These are phyloP conservation scores for Epistrophella euchroma DNA, from an alignment of 2,888 invertebrate species.

Conservation along the genomic window DNA sequence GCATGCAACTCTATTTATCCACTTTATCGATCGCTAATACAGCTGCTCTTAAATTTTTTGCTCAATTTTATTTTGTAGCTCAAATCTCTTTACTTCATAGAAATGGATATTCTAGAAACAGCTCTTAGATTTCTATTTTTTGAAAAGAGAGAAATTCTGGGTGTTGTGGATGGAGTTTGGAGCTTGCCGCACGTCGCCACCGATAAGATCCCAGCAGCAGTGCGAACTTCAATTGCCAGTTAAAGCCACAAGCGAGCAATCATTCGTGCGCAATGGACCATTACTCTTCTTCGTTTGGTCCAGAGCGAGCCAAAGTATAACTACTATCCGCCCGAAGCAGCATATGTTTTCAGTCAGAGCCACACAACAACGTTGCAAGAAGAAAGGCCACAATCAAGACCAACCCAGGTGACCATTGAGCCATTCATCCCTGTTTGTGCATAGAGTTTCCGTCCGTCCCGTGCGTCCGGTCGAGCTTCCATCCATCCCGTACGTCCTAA, in stretches of 20 bases:
- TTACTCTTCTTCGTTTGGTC: conserved; percentile 72
- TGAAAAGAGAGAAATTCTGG: conserved; percentile 45
- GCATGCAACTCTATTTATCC: conserved; percentile 7
- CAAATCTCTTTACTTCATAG: conserved; percentile 55
- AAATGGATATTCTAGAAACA: background rate
- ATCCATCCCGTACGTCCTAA: conserved; percentile 5
- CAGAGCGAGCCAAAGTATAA: conserved; percentile 53
- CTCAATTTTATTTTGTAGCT: conserved; percentile 49
- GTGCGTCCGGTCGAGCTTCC: background rate
- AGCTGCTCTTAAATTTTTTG: conserved; percentile 41
- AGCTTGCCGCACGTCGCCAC: conserved; percentile 24
- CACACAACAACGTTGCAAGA: conserved; percentile 35
- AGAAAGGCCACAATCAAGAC: conserved; percentile 68
- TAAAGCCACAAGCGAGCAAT: conserved; percentile 72
- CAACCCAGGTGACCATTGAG: conserved; percentile 74
- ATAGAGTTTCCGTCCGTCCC: conserved; percentile 30
- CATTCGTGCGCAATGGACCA: conserved; percentile 75
- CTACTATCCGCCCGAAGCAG: conserved; percentile 60
- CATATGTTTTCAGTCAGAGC: conserved; percentile 52
- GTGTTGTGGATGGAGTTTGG: background rate
- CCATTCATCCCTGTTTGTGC: conserved; percentile 71
- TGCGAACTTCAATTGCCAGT: conserved; percentile 63
- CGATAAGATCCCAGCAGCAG: conserved; percentile 57
- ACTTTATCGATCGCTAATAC: background rate
- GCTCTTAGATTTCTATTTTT: background rate